phyloP scores from a whole-genome alignment of 2,113 vertebrate genomes.

The Oenanthe oenanthe region DNA sequence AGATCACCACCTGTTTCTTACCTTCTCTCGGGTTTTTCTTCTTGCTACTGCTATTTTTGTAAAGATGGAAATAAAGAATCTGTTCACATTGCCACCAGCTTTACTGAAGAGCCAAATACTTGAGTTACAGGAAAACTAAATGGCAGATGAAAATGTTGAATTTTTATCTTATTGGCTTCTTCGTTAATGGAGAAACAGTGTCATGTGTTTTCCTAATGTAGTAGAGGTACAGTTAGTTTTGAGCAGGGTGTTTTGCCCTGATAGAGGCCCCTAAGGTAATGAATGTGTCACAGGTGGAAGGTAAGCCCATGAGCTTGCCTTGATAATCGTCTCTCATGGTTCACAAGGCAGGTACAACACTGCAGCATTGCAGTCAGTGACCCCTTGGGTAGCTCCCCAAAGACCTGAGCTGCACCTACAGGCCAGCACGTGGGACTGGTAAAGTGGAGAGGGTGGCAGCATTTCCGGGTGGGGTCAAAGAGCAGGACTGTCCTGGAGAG shows the following conservation, averaged over 20 bases:
- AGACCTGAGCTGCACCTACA: not conserved
- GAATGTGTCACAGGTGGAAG: not conserved
- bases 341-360: not conserved
- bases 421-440: not conserved
- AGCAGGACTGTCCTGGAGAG: not conserved
- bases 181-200: not conserved
- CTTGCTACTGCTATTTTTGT: not conserved
- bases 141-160: not conserved
- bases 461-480: not conserved
- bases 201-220: not conserved
- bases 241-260: not conserved
- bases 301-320: not conserved
- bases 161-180: not conserved
- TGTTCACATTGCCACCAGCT: not conserved
- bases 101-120: not conserved
- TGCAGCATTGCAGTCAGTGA: not conserved
- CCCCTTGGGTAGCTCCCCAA: not conserved
- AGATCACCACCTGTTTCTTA: not conserved
- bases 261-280: not conserved
- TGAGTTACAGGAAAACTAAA: not conserved
- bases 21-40: not conserved
- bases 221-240: not conserved
- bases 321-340: fast-evolving
- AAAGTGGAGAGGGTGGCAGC: not conserved
- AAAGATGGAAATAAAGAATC: not conserved